Base-by-base conservation (phyloP, 2,113 vertebrate genomes). In the Perca fluviatilis region DNA sequence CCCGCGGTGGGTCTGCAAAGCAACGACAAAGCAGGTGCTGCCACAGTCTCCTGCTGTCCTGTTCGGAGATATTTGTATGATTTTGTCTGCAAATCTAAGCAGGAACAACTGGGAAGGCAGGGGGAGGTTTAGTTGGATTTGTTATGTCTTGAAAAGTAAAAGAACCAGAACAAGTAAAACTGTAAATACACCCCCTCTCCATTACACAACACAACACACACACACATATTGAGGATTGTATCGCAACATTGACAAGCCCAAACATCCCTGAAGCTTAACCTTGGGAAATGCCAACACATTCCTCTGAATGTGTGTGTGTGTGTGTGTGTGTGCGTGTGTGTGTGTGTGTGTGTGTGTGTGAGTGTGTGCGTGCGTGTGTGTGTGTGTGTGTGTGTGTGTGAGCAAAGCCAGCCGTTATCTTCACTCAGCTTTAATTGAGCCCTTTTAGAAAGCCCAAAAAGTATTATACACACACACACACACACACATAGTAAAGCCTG, bases 381-480 rank as follows among this genome's bases (percentile, higher is more conserved):
- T 81, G 54, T 18, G 63, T 74, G 54, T 10, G 78, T 43, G 19
- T 72, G 70, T 65, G 80, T 54, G 77, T 82, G 58, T 21, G 63
- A 79, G 50, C 67, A 68, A 66, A 87, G 82, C 64, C 74, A 84
- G 84, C 80, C 91, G 85, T 94, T 95, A 94, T 95, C 92, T 87
- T 79, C 83, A 62, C 83, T 86, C 76, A 84, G 86, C 89, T 95
- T 91, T 94, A 94, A 95, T 94, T 93, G 92, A 93, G 89, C 88
- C 92, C 80, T 94, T 94, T 88, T 83, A 91, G 86, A 93, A 94
- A 91, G 79, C 91, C 88, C 79, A 63, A 40, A 87, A 87, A 87
- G 83, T 77, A 76, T 74, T 61, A 67, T 74, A 80, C 79, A 83
- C 79, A 80, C 80, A 80, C 67, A 83, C 75, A 78, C 67, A 71